phyloP scores from a whole-genome alignment of 2,888 invertebrate genomes.

The Heliconius erato region DNA sequence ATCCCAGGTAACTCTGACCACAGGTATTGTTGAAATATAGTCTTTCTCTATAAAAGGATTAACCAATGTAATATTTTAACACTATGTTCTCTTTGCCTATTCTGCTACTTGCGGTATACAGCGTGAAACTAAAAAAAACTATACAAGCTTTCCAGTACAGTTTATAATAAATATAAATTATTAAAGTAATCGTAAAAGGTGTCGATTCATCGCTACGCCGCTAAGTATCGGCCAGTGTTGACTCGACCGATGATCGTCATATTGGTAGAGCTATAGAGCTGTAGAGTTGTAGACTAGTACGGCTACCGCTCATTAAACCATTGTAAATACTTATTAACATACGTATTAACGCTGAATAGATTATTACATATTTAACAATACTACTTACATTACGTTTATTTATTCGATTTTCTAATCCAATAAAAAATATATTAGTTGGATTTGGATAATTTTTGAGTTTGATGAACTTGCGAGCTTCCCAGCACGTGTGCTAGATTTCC shows the following conservation, averaged over 20 bases:
- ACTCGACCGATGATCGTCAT: conserved; percentile 59
- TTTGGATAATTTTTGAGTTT: not conserved
- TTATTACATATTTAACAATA: conserved; percentile 20
- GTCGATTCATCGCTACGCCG: conserved; percentile 64
- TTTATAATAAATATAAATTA: not conserved
- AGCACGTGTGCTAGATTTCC: too few relatives aligned
- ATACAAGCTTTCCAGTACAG: not conserved
- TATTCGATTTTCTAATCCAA: not conserved
- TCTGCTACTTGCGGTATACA: too few relatives aligned
- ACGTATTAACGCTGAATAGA: conserved; percentile 31
- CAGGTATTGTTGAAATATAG: too few relatives aligned
- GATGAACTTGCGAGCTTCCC: too few relatives aligned
- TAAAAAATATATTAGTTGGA: not conserved
- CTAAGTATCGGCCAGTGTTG: conserved; percentile 46
- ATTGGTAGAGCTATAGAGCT: conserved; percentile 34
- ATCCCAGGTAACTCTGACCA: too few relatives aligned
- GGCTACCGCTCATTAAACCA: conserved; percentile 33
- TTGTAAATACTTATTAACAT: conserved; percentile 39
- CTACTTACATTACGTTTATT: not conserved
- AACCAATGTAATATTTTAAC: too few relatives aligned
- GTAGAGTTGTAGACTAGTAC: conserved; percentile 39
- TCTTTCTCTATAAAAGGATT: too few relatives aligned
- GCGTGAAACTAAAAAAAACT: not conserved
- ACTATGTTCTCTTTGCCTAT: too few relatives aligned
- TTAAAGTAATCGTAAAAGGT: conserved; percentile 67